These are phyloP conservation scores for Crax fasciolata DNA, from an alignment of 2,797 vertebrate species.

Conservation along the genomic window DNA sequence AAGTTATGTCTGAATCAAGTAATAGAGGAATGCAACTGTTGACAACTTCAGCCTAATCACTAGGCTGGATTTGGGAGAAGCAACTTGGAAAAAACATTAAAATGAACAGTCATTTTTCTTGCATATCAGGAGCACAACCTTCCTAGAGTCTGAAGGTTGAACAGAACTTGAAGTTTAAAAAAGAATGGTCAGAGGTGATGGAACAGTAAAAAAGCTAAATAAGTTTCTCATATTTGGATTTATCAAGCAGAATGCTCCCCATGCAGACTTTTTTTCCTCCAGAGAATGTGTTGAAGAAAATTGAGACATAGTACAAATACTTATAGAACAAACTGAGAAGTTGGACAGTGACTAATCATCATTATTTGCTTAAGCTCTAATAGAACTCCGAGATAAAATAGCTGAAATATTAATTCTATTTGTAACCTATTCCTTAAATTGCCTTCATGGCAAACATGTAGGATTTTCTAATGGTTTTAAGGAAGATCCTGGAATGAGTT, in stretches of 20 bases:
- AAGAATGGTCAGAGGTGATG: accelerated
- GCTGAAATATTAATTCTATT: not conserved
- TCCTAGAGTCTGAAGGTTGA: not conserved
- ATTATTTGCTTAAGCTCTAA: not conserved
- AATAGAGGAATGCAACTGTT: not conserved
- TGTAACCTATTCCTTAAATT: not conserved
- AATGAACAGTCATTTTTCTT: not conserved
- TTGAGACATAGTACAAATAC: not conserved
- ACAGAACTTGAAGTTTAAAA: not conserved
- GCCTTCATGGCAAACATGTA: not conserved
- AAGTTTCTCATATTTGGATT: not conserved
- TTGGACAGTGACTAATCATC: not conserved
- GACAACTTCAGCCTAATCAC: not conserved
- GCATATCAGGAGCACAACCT: not conserved
- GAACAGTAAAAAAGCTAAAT: not conserved
- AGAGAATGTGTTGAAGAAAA: not conserved
- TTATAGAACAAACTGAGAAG: not conserved
- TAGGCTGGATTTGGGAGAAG: not conserved
- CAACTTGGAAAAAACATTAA: not conserved
- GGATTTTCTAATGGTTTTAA: not conserved
- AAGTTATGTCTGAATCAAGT: not conserved
- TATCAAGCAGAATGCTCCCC: not conserved
- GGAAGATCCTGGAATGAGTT: not conserved
- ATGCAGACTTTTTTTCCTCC: no score
- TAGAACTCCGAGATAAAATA: not conserved